Evolutionary conservation across 2,888 invertebrate genomes (phyloP).

Genomic region (Rotaria macrura): DNA sequence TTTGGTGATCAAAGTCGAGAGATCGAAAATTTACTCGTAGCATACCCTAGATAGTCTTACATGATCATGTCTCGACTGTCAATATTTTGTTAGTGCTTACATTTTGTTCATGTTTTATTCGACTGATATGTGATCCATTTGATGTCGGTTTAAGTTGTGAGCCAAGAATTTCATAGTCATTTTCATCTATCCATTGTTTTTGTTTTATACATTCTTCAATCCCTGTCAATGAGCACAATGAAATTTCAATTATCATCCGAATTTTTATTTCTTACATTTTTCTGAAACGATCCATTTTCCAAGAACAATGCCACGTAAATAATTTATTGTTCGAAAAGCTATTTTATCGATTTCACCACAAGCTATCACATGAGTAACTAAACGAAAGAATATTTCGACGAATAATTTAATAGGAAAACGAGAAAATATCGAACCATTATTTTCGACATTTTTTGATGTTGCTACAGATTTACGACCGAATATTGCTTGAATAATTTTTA

Average conservation of each 20-base stretch:
- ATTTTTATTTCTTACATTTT: no score
- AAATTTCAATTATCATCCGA: no score
- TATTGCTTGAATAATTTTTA: neutral
- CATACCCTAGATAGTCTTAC: no score
- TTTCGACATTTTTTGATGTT: neutral
- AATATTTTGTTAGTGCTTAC: neutral
- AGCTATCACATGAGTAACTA: neutral
- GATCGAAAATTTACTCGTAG: no score
- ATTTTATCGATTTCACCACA: neutral
- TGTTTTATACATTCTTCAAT: neutral
- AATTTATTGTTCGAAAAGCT: constrained; percentile 2
- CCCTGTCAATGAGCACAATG: neutral
- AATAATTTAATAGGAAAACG: neutral
- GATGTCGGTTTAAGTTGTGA: neutral
- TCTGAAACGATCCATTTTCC: constrained; percentile 7
- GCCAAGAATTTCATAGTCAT: neutral
- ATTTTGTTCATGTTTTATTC: constrained; percentile 18
- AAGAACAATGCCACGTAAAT: constrained; percentile 1
- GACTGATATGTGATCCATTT: neutral
- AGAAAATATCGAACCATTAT: neutral
- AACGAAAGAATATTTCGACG: neutral
- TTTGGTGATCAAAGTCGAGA: no score
- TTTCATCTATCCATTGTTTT: constrained; percentile 2
- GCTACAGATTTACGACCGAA: neutral
- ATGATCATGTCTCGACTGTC: no score